phyloP scores from a whole-genome alignment of 2,797 vertebrate species.

The Esox lucius region DNA sequence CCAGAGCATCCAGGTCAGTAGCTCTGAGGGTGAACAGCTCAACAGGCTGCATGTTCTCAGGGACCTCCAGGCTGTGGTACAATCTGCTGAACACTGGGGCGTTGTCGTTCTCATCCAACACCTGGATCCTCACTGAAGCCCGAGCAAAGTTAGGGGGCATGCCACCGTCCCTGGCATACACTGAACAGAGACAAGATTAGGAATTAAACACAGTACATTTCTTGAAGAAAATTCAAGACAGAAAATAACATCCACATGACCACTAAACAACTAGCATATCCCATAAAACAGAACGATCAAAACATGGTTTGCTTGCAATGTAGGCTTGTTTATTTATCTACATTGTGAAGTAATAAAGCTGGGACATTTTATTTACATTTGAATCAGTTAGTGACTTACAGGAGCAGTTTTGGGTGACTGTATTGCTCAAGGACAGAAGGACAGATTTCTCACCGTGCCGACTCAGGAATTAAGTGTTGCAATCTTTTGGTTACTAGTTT shows the following conservation, averaged over 20 bases:
- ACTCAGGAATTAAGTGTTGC: too few relatives aligned
- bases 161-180: conserved; percentile 89
- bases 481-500: too few relatives aligned
- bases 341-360: neutral
- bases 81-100: conserved; percentile 80
- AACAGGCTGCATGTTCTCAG: conserved; percentile 85
- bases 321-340: neutral
- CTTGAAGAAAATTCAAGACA: neutral
- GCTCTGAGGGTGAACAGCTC: conserved; percentile 85
- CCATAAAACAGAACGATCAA: neutral
- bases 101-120: conserved; percentile 92
- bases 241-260: neutral
- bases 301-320: neutral
- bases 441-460: too few relatives aligned
- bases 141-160: conserved; percentile 87
- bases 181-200: conserved; percentile 63
- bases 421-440: too few relatives aligned
- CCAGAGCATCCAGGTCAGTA: conserved; percentile 84
- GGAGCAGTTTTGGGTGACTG: too few relatives aligned
- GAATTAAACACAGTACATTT: neutral
- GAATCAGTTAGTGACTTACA: neutral
- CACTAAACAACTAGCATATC: neutral
- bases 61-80: conserved; percentile 85
- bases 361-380: neutral
- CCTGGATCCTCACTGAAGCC: conserved; percentile 79